Evolutionary conservation across 2,888 invertebrate genomes (phyloP).

Genomic region (Amblyteles armatorius): DNA sequence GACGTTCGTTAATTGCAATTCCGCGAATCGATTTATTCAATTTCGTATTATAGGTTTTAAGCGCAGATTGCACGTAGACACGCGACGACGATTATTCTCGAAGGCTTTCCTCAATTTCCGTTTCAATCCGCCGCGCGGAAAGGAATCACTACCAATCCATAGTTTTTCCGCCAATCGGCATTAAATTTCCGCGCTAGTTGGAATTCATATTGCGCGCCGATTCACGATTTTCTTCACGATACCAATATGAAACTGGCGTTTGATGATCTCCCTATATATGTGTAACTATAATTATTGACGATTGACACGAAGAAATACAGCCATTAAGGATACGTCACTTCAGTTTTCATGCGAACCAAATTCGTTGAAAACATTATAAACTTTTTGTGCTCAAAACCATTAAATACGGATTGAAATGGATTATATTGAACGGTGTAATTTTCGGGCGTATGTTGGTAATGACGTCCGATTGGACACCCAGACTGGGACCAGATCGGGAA

Average conservation of each 20-base stretch:
- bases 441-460: no score
- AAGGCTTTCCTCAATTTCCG: constrained; percentile 31
- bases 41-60: constrained; percentile 13
- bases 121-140: constrained; percentile 14
- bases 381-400: no score
- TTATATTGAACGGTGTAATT: no score
- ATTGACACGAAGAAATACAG: neutral
- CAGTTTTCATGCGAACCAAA: no score
- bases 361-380: no score
- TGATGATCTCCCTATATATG: neutral
- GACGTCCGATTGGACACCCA: no score
- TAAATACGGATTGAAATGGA: no score
- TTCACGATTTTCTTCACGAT: neutral
- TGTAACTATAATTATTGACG: neutral
- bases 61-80: neutral
- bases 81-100: constrained; percentile 6
- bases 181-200: neutral
- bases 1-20: constrained; percentile 4
- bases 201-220: constrained; percentile 10
- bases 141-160: constrained; percentile 26
- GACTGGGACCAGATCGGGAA: no score
- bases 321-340: no score
- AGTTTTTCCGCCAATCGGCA: constrained; percentile 15
- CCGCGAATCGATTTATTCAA: constrained; percentile 24
- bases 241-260: constrained; percentile 17